Base-by-base conservation (phyloP, 2,113 vertebrate species). In the Corynorhinus townsendii region DNA sequence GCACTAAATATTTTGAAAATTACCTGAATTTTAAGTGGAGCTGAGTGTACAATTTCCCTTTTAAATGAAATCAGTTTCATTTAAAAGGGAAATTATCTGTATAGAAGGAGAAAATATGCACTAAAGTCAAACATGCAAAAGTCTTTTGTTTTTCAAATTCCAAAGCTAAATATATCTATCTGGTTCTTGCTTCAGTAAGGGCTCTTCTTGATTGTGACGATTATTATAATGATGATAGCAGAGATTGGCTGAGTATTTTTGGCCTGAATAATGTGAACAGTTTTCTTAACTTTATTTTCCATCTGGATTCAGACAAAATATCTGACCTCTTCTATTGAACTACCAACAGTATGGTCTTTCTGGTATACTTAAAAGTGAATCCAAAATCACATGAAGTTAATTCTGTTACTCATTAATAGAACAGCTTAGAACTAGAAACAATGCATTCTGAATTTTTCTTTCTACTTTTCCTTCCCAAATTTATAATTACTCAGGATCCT, bases 1-100 rank as follows among this genome's bases (percentile, higher is more conserved):
- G 35, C 28, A 30, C 49, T 54, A 95, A 95, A 93, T 94, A 85
- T 89, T 94, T 95, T 95, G 35, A 82, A 88, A 93, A 79, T 90
- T 73, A 73, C 45, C 38, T 96, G 38, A 86, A 45, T 82, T 90
- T 88, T 79, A 92, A 75, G 85, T 71, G 30, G 85, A 95, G 3
- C 45, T 43, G 11, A 54, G 7, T 79, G 85, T 87, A 52, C n/a
- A 90, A 62, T 45, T 91, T 87, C 4, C 28, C 30, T 84, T 96
- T 95, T 73, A 93, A 93, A 64, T 86, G 40, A 92, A 91, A 93
- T 30, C 66, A 62, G 56, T 62, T 62, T 62, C 56, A 62, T 62
- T 62, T 62, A 26, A 62, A 62, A 62, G 59, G 59, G 59, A 40
- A 91, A 64, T 72, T 93, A 89, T 95, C 43, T 54, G 3, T 82